Evolutionary conservation across 2,113 vertebrate species (phyloP).

Genomic region (Pantherophis guttatus): DNA sequence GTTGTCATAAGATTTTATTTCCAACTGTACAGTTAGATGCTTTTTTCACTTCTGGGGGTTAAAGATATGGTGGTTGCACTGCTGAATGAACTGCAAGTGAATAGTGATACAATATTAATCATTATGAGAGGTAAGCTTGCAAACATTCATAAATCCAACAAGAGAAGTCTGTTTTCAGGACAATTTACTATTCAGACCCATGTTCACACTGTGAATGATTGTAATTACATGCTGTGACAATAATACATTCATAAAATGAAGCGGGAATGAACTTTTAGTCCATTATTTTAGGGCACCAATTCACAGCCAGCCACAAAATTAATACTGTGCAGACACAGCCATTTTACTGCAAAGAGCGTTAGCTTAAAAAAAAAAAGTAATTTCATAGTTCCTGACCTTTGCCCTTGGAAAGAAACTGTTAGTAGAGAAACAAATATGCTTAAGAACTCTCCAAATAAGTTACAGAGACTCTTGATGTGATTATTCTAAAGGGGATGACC

Average conservation of each 20-base stretch:
- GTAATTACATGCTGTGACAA: constrained; percentile 64
- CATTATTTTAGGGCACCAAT: constrained; percentile 57
- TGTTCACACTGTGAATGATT: constrained; percentile 60
- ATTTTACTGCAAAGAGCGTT: constrained; percentile 34
- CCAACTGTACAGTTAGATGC: constrained; percentile 34
- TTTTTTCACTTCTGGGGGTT: constrained; percentile 51
- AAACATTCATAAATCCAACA: constrained; percentile 61
- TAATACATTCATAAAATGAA: constrained; percentile 62
- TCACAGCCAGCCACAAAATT: constrained; percentile 36
- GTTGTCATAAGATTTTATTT: constrained; percentile 48
- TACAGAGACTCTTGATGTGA: neutral
- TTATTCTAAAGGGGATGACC: neutral
- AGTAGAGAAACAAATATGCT: constrained; percentile 41
- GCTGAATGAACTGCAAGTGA: constrained; percentile 46
- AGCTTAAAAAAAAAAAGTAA: constrained; percentile 21
- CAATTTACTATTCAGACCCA: constrained; percentile 61
- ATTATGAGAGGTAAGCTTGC: constrained; percentile 45
- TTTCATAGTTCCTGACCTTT: constrained; percentile 37
- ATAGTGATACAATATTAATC: constrained; percentile 57
- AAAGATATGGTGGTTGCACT: constrained; percentile 38
- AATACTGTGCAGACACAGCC: constrained; percentile 24
- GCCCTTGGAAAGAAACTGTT: constrained; percentile 18
- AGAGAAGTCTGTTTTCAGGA: constrained; percentile 53
- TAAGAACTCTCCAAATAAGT: constrained; percentile 19
- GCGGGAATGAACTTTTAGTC: constrained; percentile 58